Conservation (phyloP, 1,140 invertebrate species). For the Plodia interpunctella region DNA sequence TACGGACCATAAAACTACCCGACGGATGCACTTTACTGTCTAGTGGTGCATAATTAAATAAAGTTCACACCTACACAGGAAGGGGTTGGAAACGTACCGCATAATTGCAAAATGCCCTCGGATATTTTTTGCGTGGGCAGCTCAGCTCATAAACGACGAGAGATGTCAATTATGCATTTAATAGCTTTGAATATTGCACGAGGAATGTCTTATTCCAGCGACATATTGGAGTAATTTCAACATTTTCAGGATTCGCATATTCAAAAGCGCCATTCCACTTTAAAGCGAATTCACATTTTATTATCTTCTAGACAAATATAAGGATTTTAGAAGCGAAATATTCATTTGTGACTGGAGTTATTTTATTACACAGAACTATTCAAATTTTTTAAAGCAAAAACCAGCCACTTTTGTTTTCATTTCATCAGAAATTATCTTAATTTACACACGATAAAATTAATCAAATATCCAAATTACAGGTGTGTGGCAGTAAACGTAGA, state of each 20-base stretch:
- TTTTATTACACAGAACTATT: too few relatives aligned
- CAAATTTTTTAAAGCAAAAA: too few relatives aligned
- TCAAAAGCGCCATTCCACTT: neutral
- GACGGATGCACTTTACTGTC: conserved; percentile 39
- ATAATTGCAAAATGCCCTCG: conserved; percentile 11
- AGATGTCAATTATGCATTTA: conserved; percentile 10
- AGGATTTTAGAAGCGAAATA: too few relatives aligned
- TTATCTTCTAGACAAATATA: too few relatives aligned
- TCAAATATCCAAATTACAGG: too few relatives aligned
- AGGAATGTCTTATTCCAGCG: conserved; percentile 4
- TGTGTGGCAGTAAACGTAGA: too few relatives aligned
- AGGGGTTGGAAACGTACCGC: conserved; percentile 7
- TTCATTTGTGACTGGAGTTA: too few relatives aligned
- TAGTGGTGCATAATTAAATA: conserved; percentile 46
- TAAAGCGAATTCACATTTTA: too few relatives aligned
- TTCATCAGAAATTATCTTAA: too few relatives aligned
- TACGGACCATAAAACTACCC: conserved; percentile 33
- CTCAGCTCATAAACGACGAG: conserved; percentile 1
- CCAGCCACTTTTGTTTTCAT: too few relatives aligned
- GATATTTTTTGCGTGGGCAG: conserved; percentile 9
- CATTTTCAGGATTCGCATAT: conserved; percentile 2
- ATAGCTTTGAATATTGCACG: conserved; percentile 11
- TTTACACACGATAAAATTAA: too few relatives aligned
- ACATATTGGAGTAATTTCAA: conserved; percentile 1
- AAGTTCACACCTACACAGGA: conserved; percentile 5